Conservation (phyloP, 2,113 vertebrate genomes). For the Corydoras maculifer region DNA sequence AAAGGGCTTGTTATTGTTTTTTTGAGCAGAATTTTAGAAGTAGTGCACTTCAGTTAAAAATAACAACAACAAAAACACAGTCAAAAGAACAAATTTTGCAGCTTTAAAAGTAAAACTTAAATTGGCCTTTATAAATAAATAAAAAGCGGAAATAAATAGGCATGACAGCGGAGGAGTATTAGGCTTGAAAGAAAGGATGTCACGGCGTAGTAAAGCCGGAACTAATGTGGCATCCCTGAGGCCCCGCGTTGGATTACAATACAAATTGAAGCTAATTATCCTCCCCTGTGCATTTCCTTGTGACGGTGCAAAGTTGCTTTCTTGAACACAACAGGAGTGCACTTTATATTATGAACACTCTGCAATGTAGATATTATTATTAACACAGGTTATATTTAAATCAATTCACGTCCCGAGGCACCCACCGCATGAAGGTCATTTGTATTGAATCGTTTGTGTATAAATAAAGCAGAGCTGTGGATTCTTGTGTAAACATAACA, state of each 20-base stretch:
- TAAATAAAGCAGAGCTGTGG: no score
- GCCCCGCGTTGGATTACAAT: conserved; percentile 54
- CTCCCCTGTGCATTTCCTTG: conserved; percentile 45
- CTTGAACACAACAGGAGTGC: conserved; percentile 27
- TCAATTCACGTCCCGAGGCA: no score
- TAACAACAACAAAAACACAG: background rate
- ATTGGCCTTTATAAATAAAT: conserved; percentile 37
- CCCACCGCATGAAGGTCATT: no score
- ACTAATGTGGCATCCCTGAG: conserved; percentile 63
- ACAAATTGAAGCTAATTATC: conserved; percentile 73
- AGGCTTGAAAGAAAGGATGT: conserved; percentile 58
- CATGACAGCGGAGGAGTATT: conserved; percentile 50
- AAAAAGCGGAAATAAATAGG: conserved; percentile 41
- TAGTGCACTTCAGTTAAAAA: conserved; percentile 31
- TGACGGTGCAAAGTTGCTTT: conserved; percentile 37
- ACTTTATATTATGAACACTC: background rate
- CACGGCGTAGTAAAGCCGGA: conserved; percentile 55
- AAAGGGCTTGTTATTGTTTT: conserved; percentile 59
- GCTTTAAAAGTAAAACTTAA: conserved; percentile 49
- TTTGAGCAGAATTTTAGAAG: conserved; percentile 50
- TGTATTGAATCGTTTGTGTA: no score
- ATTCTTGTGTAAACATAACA: no score
- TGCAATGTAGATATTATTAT: background rate
- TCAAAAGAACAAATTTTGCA: conserved; percentile 32
- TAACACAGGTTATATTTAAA: background rate